Evolutionary conservation across 2,797 vertebrate genomes (phyloP).

Genomic region (Poeciliopsis paucimaculata): DNA sequence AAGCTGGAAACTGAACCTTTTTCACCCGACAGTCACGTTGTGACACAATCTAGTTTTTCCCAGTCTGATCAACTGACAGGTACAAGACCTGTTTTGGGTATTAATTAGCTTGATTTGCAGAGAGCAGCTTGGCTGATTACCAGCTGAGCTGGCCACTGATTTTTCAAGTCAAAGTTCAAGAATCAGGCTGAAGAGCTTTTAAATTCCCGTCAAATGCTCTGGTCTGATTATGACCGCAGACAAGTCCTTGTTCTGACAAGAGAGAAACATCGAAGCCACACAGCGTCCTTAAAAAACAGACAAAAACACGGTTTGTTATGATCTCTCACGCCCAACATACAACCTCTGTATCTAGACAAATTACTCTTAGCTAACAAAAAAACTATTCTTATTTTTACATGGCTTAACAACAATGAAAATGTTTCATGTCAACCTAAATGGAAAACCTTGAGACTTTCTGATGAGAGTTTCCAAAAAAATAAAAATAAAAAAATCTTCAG

Average conservation of each 20-base stretch:
- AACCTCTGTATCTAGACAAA: background rate
- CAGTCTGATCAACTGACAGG: background rate
- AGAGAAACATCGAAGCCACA: background rate
- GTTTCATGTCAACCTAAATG: background rate
- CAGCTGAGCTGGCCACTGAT: background rate
- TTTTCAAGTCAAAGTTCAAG: background rate
- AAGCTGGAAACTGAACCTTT: background rate
- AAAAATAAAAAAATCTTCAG: background rate
- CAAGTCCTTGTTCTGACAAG: background rate
- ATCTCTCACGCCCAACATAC: background rate
- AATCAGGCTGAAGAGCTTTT: background rate
- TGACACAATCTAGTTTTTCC: background rate
- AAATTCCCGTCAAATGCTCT: background rate
- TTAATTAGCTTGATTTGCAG: slow-evolving; percentile 4
- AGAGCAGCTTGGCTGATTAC: background rate
- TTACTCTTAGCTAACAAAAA: background rate
- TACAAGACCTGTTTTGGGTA: background rate
- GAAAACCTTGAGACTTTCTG: background rate
- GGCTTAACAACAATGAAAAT: background rate
- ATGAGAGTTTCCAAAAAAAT: background rate
- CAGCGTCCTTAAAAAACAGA: background rate
- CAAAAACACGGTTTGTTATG: background rate
- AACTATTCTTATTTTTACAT: background rate
- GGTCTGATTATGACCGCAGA: background rate
- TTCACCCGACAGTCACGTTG: background rate